A percentile compares a stretch with the other conserved stretches of the same genome.
Evolutionary conservation across 1,140 invertebrate genomes (phyloP).

Genomic region (Calosoma granatense): DNA sequence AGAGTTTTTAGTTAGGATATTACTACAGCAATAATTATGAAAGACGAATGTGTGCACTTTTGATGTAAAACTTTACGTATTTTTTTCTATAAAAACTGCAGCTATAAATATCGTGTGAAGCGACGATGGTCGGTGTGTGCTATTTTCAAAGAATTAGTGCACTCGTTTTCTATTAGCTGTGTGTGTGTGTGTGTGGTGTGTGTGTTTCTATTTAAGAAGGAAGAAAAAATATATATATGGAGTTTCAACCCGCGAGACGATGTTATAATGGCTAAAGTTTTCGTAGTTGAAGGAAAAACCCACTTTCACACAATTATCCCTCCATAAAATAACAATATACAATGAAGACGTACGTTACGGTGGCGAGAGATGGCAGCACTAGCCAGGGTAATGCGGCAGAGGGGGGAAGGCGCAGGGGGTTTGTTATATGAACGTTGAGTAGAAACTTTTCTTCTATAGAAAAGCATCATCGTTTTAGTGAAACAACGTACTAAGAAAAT

Average conservation of each 20-base stretch:
- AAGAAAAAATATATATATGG: background rate
- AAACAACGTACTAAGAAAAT: too few relatives aligned
- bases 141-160: background rate
- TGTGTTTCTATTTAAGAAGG: background rate
- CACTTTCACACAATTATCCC: slow-evolving; percentile 4
- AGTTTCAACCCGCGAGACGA: background rate
- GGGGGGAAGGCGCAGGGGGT: background rate
- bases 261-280: background rate
- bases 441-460: background rate
- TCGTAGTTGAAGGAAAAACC: background rate
- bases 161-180: background rate
- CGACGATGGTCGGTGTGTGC: background rate
- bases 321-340: slow-evolving; percentile 4
- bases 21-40: too few relatives aligned
- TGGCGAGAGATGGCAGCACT: background rate
- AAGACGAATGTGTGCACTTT: too few relatives aligned
- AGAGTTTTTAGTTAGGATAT: too few relatives aligned
- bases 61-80: too few relatives aligned
- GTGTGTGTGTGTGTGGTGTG: background rate
- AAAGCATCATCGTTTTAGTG: background rate
- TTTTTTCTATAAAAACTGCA: background rate
- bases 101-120: background rate
- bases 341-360: background rate
- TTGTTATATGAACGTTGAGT: background rate
- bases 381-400: background rate